Percentiles rank a stretch among this genome's conserved stretches.
These are phyloP conservation scores for Hermaeophaga mercurialis DNA, from an alignment of 2,888 invertebrate species.

Conservation along the genomic window DNA sequence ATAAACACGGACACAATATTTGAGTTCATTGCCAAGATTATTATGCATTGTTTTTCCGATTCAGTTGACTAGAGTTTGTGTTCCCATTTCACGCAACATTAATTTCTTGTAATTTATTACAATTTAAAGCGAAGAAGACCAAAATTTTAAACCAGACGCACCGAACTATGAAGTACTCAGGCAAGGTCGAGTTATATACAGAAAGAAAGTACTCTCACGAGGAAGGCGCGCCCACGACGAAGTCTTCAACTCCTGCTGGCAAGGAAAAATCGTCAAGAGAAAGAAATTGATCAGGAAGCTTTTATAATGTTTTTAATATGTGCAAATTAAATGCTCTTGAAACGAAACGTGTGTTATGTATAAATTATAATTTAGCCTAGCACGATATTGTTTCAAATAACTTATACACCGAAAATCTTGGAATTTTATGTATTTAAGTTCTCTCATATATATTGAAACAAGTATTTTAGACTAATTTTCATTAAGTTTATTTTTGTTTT, in stretches of 20 bases:
- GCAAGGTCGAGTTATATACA: conserved; percentile 30
- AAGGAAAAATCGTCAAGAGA: neutral
- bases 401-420: no score
- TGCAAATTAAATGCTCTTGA: no score
- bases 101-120: conserved; percentile 18
- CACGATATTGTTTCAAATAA: no score
- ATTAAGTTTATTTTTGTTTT: no score
- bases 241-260: conserved; percentile 14
- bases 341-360: no score
- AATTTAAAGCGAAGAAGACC: conserved; percentile 1
- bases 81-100: conserved; percentile 21
- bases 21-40: conserved; percentile 4
- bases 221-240: conserved; percentile 25
- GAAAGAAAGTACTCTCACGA: conserved; percentile 33
- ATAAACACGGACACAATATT: neutral
- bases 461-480: no score
- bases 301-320: no score
- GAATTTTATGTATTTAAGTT: no score
- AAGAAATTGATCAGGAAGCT: conserved; percentile 1
- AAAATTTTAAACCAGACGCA: conserved; percentile 18
- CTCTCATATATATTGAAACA: no score
- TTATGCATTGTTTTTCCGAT: neutral
- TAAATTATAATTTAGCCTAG: no score
- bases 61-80: neutral
- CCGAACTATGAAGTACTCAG: conserved; percentile 24